Base-by-base conservation (phyloP, 2,797 vertebrate species). In the Scarus forsteni region DNA sequence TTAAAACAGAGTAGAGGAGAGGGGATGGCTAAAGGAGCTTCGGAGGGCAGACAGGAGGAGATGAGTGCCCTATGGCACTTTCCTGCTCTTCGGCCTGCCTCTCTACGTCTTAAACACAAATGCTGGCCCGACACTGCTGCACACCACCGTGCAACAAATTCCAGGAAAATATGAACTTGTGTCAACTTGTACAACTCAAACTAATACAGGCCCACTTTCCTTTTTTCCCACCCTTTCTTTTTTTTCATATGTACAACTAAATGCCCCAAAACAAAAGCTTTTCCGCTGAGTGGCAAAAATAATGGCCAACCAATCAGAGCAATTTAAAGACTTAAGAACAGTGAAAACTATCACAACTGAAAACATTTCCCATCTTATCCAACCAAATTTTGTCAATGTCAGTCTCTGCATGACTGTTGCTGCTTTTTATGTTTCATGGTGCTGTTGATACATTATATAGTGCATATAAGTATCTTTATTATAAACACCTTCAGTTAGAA, bases 121-220 rank as follows among this genome's bases (percentile, higher is more conserved):
- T 78, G 79, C 81, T 90, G 90, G 85, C 85, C 89, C 66, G 27
- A 57, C 84, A 85, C 66, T 42, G 67, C 69, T 69, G 65, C 68
- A 60, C 73, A 79, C 77, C 75, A 72, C 81, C 13, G 50, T 79
- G 87, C 77, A 86, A 85, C 73, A 85, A 91, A 95, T 95, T 95
- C 94, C 93, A 89, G 92, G 92, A 94, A 94, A 94, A 93, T 84
- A 91, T 88, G 75, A 91, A 92, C 94, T 84, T 94, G 94, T 93
- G 84, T 90, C 59, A 89, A 94, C 94, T 93, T 94, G 94, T 87
- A 67, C 76, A 73, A 85, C 86, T 89, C 80, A 86, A 81, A 85
- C 91, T 86, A 88, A 93, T 88, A 83, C 90, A 88, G 79, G 81
- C 70, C 59, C 40, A 60, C 81, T 73, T 79, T 85, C 53, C 14